These are phyloP conservation scores for Ips typographus DNA, from an alignment of 1,140 invertebrate species.

Conservation along the genomic window DNA sequence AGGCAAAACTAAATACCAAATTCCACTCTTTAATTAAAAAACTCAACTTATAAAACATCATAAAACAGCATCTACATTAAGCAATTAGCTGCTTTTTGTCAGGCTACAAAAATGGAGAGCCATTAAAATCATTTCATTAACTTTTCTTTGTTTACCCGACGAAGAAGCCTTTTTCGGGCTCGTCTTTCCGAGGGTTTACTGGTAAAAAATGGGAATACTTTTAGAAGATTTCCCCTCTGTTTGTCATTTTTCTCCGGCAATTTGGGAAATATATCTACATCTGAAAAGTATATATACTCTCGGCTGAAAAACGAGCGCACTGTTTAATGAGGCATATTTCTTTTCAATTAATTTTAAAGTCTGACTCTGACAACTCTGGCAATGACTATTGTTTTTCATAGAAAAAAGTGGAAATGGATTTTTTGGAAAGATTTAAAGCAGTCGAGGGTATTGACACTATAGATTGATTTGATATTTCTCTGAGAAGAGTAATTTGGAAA, in stretches of 20 bases:
- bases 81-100: constrained; percentile 9
- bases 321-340: constrained; percentile 34
- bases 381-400: constrained; percentile 29
- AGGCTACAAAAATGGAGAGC: background rate
- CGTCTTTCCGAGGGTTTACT: constrained; percentile 9
- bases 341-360: constrained; percentile 34
- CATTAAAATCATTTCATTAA: constrained; percentile 20
- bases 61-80: background rate
- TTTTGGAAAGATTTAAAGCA: background rate
- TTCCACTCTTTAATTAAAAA: no score
- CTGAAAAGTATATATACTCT: constrained; percentile 22
- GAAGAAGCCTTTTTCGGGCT: constrained; percentile 4
- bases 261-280: constrained; percentile 24
- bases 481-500: background rate
- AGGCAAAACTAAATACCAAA: no score
- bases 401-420: constrained; percentile 23
- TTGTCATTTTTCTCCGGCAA: constrained; percentile 25
- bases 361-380: constrained; percentile 25
- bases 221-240: constrained; percentile 23
- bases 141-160: constrained; percentile 13
- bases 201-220: constrained; percentile 25
- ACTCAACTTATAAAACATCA: background rate
- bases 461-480: constrained; percentile 5
- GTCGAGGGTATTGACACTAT: constrained; percentile 7
- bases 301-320: constrained; percentile 20